Percentiles rank a stretch among this genome's conserved stretches.
Evolutionary conservation across 2,797 vertebrate genomes (phyloP).

Genomic region (Cephalopachus bancanus): DNA sequence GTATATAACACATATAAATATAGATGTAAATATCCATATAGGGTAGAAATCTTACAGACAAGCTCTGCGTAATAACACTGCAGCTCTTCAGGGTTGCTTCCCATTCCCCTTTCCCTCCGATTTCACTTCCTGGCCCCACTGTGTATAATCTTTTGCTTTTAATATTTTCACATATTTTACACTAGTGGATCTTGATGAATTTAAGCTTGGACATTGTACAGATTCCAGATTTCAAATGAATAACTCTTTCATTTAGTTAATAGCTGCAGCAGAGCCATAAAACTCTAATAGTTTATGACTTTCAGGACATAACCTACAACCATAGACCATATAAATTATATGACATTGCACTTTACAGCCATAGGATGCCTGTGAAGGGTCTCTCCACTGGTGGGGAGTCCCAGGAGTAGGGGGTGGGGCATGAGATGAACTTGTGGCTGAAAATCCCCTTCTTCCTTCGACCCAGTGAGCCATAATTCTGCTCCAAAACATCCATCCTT

Average conservation of each 20-base stretch:
- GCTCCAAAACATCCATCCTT: accelerated
- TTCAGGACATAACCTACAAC: constrained; percentile 87
- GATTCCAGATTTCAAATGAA: constrained; percentile 86
- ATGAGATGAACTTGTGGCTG: background rate
- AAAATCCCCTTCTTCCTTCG: constrained; percentile 74
- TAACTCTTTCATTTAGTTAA: constrained; percentile 87
- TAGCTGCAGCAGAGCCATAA: constrained; percentile 86
- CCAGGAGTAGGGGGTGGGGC: background rate
- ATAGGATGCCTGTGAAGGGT: constrained; percentile 77
- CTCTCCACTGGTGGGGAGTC: constrained; percentile 67
- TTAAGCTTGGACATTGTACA: constrained; percentile 75
- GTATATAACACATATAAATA: too few relatives aligned
- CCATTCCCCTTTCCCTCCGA: accelerated
- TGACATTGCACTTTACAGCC: constrained; percentile 81
- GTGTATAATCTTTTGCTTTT: constrained; percentile 38
- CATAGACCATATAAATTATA: constrained; percentile 88
- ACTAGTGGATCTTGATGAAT: constrained; percentile 77
- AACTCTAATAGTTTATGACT: constrained; percentile 86
- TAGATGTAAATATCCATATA: accelerated
- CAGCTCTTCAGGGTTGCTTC: background rate
- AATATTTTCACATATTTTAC: constrained; percentile 78
- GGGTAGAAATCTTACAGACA: accelerated
- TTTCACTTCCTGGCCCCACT: accelerated
- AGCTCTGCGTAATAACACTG: background rate
- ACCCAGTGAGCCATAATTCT: background rate